Conservation (phyloP, 2,113 vertebrate species). For the Nansenia antarctica region DNA sequence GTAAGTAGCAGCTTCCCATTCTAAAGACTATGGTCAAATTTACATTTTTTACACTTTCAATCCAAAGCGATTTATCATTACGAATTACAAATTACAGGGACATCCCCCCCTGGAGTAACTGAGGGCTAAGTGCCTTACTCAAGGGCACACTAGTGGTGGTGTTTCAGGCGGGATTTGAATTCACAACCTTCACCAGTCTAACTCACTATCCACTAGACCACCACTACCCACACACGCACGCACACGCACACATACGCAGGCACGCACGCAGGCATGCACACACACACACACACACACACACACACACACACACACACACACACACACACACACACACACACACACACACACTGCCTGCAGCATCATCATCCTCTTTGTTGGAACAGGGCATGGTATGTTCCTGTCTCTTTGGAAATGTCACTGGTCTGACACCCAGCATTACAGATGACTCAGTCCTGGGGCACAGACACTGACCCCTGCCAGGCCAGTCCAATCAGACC, state of each 20-base stretch:
- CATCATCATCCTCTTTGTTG: not conserved
- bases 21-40: too few species aligned
- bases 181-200: too few species aligned
- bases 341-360: not conserved
- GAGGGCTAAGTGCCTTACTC: too few species aligned
- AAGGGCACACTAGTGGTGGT: too few species aligned
- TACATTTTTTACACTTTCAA: too few species aligned
- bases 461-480: not conserved
- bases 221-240: too few species aligned
- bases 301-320: not conserved
- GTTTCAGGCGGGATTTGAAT: too few species aligned
- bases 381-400: not conserved
- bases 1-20: too few species aligned
- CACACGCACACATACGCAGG: not conserved
- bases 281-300: not conserved
- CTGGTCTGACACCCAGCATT: constrained; percentile 36
- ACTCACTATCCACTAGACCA: too few species aligned
- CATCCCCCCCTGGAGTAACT: too few species aligned
- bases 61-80: too few species aligned
- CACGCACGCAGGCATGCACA: not conserved
- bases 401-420: constrained; percentile 14
- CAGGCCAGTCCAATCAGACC: not conserved
- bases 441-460: constrained; percentile 18
- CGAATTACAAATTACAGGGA: too few species aligned
- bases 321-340: not conserved